These are phyloP conservation scores for Phengaris arion DNA, from an alignment of 2,888 invertebrate genomes.

Conservation along the genomic window DNA sequence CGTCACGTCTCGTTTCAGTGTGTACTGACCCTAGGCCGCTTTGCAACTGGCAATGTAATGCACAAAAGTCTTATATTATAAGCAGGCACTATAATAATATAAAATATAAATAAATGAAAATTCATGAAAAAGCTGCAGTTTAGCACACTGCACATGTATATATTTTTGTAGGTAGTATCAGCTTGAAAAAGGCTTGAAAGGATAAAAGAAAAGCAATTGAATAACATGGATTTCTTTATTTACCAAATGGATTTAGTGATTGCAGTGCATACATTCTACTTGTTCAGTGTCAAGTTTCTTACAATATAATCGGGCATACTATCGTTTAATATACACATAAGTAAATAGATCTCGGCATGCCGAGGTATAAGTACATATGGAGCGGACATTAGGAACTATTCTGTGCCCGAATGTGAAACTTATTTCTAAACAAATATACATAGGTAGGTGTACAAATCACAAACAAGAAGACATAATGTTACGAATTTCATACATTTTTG, in stretches of 20 bases:
- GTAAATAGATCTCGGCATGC: slow-evolving; percentile 33
- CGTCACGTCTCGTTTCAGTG: too few species aligned
- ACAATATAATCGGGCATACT: slow-evolving; percentile 15
- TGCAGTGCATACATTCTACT: slow-evolving; percentile 69
- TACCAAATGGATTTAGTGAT: slow-evolving; percentile 73
- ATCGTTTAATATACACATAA: slow-evolving; percentile 45
- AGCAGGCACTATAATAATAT: too few species aligned
- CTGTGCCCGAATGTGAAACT: background rate
- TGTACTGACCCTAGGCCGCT: too few species aligned
- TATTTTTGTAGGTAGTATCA: background rate
- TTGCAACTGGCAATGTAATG: too few species aligned
- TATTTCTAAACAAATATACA: slow-evolving; percentile 7
- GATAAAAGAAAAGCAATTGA: slow-evolving; percentile 13
- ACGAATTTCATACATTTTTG: background rate
- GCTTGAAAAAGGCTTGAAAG: background rate
- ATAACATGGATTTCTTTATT: slow-evolving; percentile 63
- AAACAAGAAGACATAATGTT: background rate
- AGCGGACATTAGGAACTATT: background rate
- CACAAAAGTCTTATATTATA: too few species aligned
- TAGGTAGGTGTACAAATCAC: slow-evolving; percentile 4
- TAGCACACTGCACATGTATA: background rate
- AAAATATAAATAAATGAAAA: background rate
- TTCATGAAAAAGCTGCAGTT: background rate
- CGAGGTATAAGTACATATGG: background rate
- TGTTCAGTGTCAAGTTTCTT: slow-evolving; percentile 55